These are phyloP conservation scores for Parazoanthus atlanticus DNA, from an alignment of 92 coral and sea anemone species.

Conservation along the genomic window DNA sequence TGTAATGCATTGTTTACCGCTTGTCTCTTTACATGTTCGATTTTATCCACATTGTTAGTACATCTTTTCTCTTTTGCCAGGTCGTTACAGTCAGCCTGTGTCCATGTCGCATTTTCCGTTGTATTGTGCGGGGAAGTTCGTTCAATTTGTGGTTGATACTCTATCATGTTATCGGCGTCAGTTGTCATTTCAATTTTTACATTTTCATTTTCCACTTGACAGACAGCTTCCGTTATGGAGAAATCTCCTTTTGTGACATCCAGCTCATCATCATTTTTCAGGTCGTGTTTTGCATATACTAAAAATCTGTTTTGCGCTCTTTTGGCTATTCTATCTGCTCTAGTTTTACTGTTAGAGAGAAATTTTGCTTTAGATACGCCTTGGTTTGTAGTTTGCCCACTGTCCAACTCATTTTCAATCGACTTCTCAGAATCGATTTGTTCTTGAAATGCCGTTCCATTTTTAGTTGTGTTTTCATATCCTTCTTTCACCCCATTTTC, in stretches of 20 bases:
- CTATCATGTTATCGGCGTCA: neutral
- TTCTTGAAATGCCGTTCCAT: neutral
- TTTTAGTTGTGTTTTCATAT: neutral
- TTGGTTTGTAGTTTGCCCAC: neutral
- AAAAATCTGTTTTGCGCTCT: neutral
- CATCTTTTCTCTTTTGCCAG: neutral
- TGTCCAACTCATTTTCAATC: neutral
- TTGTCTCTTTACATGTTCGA: too few species aligned
- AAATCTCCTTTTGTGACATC: neutral
- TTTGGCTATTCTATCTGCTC: neutral
- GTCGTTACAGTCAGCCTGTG: neutral
- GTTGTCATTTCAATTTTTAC: neutral
- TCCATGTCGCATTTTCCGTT: neutral
- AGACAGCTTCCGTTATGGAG: constrained; percentile 4
- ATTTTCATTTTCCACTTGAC: neutral
- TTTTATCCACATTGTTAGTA: neutral
- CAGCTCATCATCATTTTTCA: neutral
- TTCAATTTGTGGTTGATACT: neutral
- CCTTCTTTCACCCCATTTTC: neutral
- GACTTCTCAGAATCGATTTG: neutral
- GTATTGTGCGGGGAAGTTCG: neutral
- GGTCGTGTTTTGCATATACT: neutral
- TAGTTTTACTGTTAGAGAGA: neutral
- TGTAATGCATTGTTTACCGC: neutral
- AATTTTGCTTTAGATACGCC: neutral